phyloP scores from a whole-genome alignment of 2,888 invertebrate genomes.

The Tinea trinotella region DNA sequence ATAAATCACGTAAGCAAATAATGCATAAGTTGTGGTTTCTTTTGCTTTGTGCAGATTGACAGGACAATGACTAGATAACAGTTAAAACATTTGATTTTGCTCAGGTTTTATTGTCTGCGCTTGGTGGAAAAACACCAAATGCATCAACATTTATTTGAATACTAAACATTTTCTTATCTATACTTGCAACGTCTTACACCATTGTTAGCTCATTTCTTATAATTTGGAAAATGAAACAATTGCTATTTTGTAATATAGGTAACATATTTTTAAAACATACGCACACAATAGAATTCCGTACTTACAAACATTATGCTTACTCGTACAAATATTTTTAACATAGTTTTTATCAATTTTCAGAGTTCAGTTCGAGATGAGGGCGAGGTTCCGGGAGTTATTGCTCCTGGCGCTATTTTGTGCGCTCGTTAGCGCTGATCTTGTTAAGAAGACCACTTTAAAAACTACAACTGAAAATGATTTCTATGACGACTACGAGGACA shows the following conservation, averaged over 20 bases:
- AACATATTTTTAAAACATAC: background rate
- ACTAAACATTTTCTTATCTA: background rate
- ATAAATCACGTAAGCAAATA: background rate
- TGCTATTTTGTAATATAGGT: background rate
- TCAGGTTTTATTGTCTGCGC: background rate
- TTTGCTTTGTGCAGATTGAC: background rate
- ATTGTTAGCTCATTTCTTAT: slow-evolving; percentile 10
- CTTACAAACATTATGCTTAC: background rate
- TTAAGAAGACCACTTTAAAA: slow-evolving; percentile 49
- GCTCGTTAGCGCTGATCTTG: slow-evolving; percentile 47
- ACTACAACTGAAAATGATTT: slow-evolving; percentile 41
- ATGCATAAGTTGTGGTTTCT: background rate
- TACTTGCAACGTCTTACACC: background rate
- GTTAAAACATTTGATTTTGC: background rate
- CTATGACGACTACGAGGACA: slow-evolving; percentile 50
- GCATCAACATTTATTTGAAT: background rate
- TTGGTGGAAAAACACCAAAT: background rate
- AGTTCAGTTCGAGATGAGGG: slow-evolving; percentile 66
- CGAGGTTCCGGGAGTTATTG: slow-evolving; percentile 62
- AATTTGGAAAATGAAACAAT: slow-evolving; percentile 6
- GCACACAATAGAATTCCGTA: background rate
- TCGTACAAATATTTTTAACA: background rate
- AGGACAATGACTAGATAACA: background rate
- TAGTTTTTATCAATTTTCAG: slow-evolving; percentile 41
- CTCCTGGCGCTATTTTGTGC: slow-evolving; percentile 63